Conservation (phyloP, 2,797 vertebrate species). For the Anniella stebbinsi region DNA sequence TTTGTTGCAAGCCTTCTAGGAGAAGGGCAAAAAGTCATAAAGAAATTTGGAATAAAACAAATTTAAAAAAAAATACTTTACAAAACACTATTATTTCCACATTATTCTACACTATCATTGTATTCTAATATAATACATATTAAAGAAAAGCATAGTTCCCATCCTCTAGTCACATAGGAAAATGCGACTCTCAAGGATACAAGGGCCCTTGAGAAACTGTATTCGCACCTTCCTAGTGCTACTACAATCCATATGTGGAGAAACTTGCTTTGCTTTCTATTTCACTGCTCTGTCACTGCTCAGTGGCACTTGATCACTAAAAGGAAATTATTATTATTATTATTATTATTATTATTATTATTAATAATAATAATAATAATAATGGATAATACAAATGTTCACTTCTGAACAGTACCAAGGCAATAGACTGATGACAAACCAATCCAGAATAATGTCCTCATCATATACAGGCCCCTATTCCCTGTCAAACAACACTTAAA, state of each 20-base stretch:
- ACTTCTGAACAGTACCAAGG: slow-evolving; percentile 20
- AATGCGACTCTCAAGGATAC: slow-evolving; percentile 25
- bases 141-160: slow-evolving; percentile 52
- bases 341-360: neutral
- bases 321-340: slow-evolving; percentile 4
- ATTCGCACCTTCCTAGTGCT: slow-evolving; percentile 70
- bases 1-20: slow-evolving; percentile 50
- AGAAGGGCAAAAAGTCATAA: neutral
- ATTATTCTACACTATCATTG: slow-evolving; percentile 56
- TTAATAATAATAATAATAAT: slow-evolving; percentile 10
- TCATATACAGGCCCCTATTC: neutral
- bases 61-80: slow-evolving; percentile 2
- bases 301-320: slow-evolving; percentile 47
- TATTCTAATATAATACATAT: slow-evolving; percentile 39
- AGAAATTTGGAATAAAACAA: slow-evolving; percentile 41
- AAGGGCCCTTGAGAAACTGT: slow-evolving; percentile 64
- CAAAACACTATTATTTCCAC: slow-evolving; percentile 36
- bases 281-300: slow-evolving; percentile 61
- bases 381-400: slow-evolving; percentile 49
- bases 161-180: slow-evolving; percentile 44
- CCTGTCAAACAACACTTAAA: neutral
- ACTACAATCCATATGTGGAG: slow-evolving; percentile 71
- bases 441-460: neutral
- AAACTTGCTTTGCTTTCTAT: slow-evolving; percentile 65
- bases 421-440: neutral